Base-by-base conservation (phyloP, 2,113 vertebrate species). In the Eptesicus fuscus region DNA sequence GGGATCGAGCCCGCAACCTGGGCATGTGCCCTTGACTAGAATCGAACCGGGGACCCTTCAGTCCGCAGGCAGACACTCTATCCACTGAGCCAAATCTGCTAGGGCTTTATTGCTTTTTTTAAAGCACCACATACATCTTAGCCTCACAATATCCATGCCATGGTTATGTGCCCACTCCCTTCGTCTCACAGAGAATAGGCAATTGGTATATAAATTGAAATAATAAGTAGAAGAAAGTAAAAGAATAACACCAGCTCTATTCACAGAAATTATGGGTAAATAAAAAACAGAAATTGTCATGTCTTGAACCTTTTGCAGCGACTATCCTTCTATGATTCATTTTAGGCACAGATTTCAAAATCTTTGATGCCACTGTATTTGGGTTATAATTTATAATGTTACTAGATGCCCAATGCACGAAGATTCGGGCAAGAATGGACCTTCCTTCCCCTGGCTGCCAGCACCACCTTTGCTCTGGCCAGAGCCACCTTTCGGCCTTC, bases 341-440 rank as follows among this genome's bases (percentile, higher is more conserved):
- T 79, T 73, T 88, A 23, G 17, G 92, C 61, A 83, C 56, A 74
- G 42, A 77, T 73, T 90, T 96, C 49, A 94, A 67, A 93, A 92
- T 88, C 20, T 59, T 76, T 78, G 83, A 93, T 88, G 63, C 61
- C 32, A 85, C 61, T 85, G 17, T 49, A 56, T 92, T 94, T 79
- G 37, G 82, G 25, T 73, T 96, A 83, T n/a, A 63, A 96, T 96
- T 96, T 90, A 56, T 94, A 82, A 73, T 96, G 94, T 90, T 95
- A 93, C 37, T 37, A 37, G 37, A 37, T 37, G 37, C 37, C 37
- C 37, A 37, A 37, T 37, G 37, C 37, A 37, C 37, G 37, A 37
- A 37, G 37, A 37, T 37, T 37, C 37, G 37, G 37, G 37, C 37
- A 37, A 37, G 37, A 37, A 37, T 37, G 37, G 37, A 37, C 37